Base-by-base conservation (phyloP, 2,888 invertebrate species). In the Hirtodrosophila alboralis region DNA sequence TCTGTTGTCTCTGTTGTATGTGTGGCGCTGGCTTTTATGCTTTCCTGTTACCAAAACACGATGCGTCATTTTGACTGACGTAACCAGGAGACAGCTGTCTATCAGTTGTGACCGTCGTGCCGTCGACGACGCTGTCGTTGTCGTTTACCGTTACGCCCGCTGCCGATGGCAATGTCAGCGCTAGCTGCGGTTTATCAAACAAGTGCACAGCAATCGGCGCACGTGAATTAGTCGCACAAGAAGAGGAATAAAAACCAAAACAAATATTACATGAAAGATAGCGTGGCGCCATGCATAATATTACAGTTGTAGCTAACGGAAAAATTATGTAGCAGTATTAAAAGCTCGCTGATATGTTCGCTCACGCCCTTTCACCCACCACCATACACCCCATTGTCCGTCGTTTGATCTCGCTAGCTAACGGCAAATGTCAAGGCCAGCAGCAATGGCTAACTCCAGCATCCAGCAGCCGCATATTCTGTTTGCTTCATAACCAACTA, bases 41-140 rank as follows among this genome's bases (percentile, higher is more conserved):
- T 88, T 85, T 81, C 90, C 90, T 91, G 90, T 84, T 90, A 87
- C 87, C 84, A 88, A 89, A 90, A 90, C 88, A 90, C 90, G 90
- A 90, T 90, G 90, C 90, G 90, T 91, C 90, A 90, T 89, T 90
- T 90, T 91, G 90, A 91, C 90, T 91, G 90, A 91, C 90, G 89
- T 89, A 90, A 89, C 81, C 86, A 80, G 87, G 71, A 84, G 90
- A 90, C 90, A 90, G 90, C 89, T 90, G 90, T 90, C 90, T 91
- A 89, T 90, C 87, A 81, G 81, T 58, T 67, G 81, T 57, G 78
- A 68, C 72, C 72, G 84, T 79, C 79, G 83, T 66, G 84, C 70
- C 69, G 69, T 45, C 48, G 33, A 6, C 61, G 58, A 34, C 60
- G 65, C 63, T 47, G 54, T 40, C 33, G 43, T 47, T 51, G 38